Evolutionary conservation across 2,888 invertebrate species (phyloP), one percentile per base, ranked within the genome.

Genomic region (Xylocampa areola): DNA sequence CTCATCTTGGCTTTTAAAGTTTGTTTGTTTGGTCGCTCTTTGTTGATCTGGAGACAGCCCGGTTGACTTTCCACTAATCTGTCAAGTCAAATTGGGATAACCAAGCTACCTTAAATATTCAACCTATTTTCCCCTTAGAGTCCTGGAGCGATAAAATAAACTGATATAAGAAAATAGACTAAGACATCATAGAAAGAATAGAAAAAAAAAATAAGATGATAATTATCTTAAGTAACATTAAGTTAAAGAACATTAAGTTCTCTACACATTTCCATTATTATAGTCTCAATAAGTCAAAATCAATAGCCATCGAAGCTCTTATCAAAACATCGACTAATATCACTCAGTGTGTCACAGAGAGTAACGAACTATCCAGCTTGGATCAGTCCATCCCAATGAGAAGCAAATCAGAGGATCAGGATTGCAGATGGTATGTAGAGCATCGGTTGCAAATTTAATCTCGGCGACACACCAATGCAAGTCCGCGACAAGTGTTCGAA

Each of bases 401-500:
- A 55, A 62, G 45, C 50, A 62, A 68, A 43, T 47, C 67, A 47
- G 43, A 55, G 68, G 68, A 68, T 32, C 62, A 55, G 63, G 68
- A 68, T 47, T 55, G 49, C 49, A 66, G 33, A 39, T 39, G 68
- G 55, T 66, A 66, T 53, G 60, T 70, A 51, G 70, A 57, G 47
- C 44, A 64, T 40, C 41, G 47, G 52, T 62, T 65, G 57, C 58
- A 69, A 68, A 68, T 68, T 61, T 58, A 71, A 71, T 61, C 51
- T 59, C 51, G 53, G 41, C 63, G 63, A 65, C 73, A 72, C 62
- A 72, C 61, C 54, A 70, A 60, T 68, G 51, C 59, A 66, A 68
- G 61, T 71, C 48, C 41, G 60, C 58, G 64, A 66, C 62, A 65
- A 75, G 67, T 73, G 80, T 67, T 76, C 66, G 79, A 82, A 76